phyloP scores from a whole-genome alignment of 2,888 invertebrate species.

The Microctonus aethiopoides region DNA sequence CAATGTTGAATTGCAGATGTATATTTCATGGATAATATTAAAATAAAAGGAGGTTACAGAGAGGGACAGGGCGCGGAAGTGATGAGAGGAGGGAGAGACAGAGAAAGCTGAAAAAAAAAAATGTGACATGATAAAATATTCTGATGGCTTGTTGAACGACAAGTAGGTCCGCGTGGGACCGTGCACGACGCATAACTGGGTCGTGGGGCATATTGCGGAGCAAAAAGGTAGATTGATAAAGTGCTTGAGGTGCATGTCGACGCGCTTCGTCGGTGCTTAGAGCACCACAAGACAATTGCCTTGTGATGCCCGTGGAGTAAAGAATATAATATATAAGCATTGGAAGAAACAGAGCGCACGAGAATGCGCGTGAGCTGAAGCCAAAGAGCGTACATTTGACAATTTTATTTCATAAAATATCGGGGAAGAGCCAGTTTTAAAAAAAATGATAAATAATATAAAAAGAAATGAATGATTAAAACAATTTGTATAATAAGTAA shows the following conservation, averaged over 20 bases:
- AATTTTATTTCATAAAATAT: neutral
- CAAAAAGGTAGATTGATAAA: slow-evolving; percentile 28
- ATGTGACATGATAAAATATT: slow-evolving; percentile 21
- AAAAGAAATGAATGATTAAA: no score
- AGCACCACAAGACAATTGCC: slow-evolving; percentile 33
- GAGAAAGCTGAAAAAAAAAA: slow-evolving; percentile 7
- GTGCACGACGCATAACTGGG: slow-evolving; percentile 24
- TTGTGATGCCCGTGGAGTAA: slow-evolving; percentile 35
- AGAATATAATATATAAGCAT: no score
- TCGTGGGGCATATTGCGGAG: slow-evolving; percentile 37
- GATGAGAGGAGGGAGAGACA: slow-evolving; percentile 18
- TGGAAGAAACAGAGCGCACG: slow-evolving; percentile 53
- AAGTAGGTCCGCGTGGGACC: slow-evolving; percentile 16
- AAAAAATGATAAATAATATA: no score
- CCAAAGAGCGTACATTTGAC: neutral
- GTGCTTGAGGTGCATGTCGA: slow-evolving; percentile 43
- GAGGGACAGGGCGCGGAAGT: slow-evolving; percentile 4
- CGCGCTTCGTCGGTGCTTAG: slow-evolving; percentile 51
- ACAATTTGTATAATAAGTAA: no score
- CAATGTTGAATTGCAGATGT: no score
- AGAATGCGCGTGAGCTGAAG: slow-evolving; percentile 46
- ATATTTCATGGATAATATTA: neutral
- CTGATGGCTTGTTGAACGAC: slow-evolving; percentile 20
- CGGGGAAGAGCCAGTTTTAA: no score
- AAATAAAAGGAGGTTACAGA: neutral